Base-by-base conservation (phyloP, 2,888 invertebrate species). In the Eristalis pertinax region DNA sequence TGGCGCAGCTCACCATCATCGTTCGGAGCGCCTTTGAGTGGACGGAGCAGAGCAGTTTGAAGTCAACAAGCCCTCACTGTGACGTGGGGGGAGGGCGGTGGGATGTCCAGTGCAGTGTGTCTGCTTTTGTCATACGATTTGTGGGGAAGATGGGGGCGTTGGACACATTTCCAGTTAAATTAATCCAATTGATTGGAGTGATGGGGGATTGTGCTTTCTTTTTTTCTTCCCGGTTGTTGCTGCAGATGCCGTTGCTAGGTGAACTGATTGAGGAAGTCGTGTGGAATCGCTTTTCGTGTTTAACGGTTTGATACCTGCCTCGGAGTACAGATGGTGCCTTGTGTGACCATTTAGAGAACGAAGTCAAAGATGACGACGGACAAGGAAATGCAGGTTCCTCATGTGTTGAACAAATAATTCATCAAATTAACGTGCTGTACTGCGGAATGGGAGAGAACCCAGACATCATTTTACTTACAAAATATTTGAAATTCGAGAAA, bases 111-210 rank as follows among this genome's bases (percentile, higher is more conserved):
- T 68, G 84, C 87, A 80, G 72, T 58, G 69, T 64, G 60, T 76
- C 84, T 87, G 86, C 70, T 75, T 70, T 86, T 86, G 86, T 83
- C 86, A 83, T 79, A 62, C 58, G 50, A 70, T 64, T 77, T 72
- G 69, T 29, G 43, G 38, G 26, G 26, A 50, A 67, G 62, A 60
- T 29, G 29, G 29, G 32, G 35, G 32, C 50, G 19, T 58, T 74
- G 67, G 80, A 73, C 68, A 74, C 68, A 69, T 83, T 79, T 86
- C 70, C 74, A 79, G 86, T 75, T 72, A 86, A 86, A 86, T 83
- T 83, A 79, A 86, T 86, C 65, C 86, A 75, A 86, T 78, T 79
- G 83, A 83, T 86, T 86, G 78, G 83, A 75, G 78, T 78, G 86
- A 78, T 83, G 70, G 58, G 67, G 50, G 65, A 29, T 50, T 50